Evolutionary conservation across 2,797 vertebrate species (phyloP).

Genomic region (Eidolon dupreanum): DNA sequence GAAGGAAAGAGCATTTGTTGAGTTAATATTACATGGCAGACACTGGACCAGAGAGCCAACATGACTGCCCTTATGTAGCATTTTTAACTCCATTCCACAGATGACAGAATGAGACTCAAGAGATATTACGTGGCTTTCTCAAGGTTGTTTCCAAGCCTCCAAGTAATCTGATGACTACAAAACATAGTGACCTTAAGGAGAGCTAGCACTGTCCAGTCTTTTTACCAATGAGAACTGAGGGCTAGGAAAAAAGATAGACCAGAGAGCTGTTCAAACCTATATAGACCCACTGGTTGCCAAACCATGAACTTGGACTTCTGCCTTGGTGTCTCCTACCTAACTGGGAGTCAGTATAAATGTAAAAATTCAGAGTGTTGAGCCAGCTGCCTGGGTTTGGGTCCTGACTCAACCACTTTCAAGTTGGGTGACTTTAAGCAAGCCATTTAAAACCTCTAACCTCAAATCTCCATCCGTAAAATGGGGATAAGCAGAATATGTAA

Average conservation of each 20-base stretch:
- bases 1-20: neutral
- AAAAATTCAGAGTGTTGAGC: neutral
- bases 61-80: neutral
- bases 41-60: neutral
- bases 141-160: neutral
- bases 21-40: neutral
- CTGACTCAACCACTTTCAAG: neutral
- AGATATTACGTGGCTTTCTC: neutral
- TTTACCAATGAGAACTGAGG: neutral
- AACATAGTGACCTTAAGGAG: neutral
- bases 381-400: neutral
- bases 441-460: neutral
- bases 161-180: neutral
- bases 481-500: neutral
- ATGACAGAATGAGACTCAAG: neutral
- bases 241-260: neutral
- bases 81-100: neutral
- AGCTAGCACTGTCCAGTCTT: neutral
- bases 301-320: neutral
- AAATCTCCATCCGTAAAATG: conserved; percentile 16
- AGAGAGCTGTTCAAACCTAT: neutral
- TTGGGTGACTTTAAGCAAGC: neutral
- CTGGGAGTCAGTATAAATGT: neutral
- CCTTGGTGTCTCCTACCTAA: neutral
- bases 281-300: neutral